Base-by-base conservation (phyloP, 2,113 vertebrate species). In the Dunckerocampus dactyliophorus region DNA sequence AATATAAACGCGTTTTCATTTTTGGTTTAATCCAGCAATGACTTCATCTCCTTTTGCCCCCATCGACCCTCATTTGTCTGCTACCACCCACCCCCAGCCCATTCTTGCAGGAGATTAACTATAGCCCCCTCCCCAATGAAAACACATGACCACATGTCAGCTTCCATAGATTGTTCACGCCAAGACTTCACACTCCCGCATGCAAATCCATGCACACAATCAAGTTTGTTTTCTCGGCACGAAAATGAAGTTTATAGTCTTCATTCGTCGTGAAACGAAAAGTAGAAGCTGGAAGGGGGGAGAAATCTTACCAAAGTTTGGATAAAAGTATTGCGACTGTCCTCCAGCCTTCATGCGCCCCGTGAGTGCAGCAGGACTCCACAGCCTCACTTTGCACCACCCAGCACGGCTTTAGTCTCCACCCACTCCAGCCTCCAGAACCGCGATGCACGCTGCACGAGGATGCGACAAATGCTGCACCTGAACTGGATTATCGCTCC, bases 131-230 rank as follows among this genome's bases (percentile, higher is more conserved):
- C 68, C 72, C 74, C 75, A 72, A 76, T 84, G 70, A 80, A 79
- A 84, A 86, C 76, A 85, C 76, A 71, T 60, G 70, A 79, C 76
- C 82, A 74, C 80, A 83, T 83, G 77, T 84, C 79, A 82, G 51
- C 62, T 52, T 66, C 59, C 56, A 65, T 69, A 56, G 70, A 51
- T 46, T 59, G 62, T 74, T 53, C 70, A 74, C 68, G 3, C 11
- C 11, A 5, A 43, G 39, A 43, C 39, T 43, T 43, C 39, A 43
- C 39, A 43, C 39, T 43, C 39, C 14, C 39, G 1, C 39, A 14
- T 16, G 46, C 9, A 39, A 39, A 8, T 43, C 56, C 39, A 46
- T 3, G 34, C 54, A 42, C 2, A 19, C n/a, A 55, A 37, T 55
- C 17, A 37, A 34, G 8, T 37, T 39, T 7, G 4, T 19, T 12